These are phyloP conservation scores for Phalacrocorax carbo DNA, from an alignment of 2,113 vertebrate genomes.

Conservation along the genomic window DNA sequence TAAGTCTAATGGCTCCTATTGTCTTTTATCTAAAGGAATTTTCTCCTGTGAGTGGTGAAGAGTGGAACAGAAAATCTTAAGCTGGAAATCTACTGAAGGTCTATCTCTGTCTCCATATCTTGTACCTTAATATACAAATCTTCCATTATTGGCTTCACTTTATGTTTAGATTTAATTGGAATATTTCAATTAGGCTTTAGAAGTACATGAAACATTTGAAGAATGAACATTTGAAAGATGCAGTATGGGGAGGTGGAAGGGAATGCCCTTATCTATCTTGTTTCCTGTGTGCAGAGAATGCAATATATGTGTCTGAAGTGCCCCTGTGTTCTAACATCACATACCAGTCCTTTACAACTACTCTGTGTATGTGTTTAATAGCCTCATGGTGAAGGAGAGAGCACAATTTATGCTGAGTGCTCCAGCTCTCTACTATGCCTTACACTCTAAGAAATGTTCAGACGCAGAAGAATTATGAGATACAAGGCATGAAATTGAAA, in stretches of 20 bases:
- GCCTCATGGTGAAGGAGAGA: not conserved
- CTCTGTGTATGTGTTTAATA: not conserved
- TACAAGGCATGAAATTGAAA: not conserved
- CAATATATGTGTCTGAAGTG: not conserved
- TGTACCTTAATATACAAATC: not conserved
- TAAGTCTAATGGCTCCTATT: not conserved
- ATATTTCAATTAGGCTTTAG: not conserved
- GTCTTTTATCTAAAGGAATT: not conserved
- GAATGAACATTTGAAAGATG: not conserved
- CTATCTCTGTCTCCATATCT: not conserved
- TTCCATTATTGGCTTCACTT: not conserved
- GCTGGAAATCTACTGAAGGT: not conserved
- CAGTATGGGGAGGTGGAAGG: fast-evolving
- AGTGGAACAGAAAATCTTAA: not conserved
- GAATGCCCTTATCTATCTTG: not conserved
- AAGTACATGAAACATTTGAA: not conserved
- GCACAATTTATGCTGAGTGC: not conserved
- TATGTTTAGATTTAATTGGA: not conserved
- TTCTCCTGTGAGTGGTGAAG: not conserved
- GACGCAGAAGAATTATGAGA: not conserved
- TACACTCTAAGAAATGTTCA: not conserved
- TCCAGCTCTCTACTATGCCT: not conserved
- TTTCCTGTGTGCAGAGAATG: not conserved
- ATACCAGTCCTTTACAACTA: not conserved
- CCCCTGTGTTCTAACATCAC: not conserved